Base-by-base conservation (phyloP, 1,140 invertebrate species). In the Metopolophium dirhodum region DNA sequence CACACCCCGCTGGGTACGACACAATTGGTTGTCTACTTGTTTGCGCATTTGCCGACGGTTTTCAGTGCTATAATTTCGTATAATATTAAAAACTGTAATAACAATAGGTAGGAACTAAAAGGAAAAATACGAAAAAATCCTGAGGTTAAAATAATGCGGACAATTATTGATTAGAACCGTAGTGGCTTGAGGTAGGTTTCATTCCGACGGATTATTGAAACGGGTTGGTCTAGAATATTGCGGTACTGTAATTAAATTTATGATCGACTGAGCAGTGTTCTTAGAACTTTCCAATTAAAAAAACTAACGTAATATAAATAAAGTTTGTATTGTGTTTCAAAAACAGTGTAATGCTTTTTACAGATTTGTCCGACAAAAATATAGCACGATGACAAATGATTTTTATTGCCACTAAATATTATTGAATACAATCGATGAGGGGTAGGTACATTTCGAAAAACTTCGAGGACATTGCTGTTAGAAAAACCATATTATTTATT, bases 231-330 rank as follows among this genome's bases (percentile, higher is more conserved):
- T 18, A 47, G 45, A 47, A 49, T 83, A 85, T 49, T 49, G 86
- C 45, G 23, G 18, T 22, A 18, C 20, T 87, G 45, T 87, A 87
- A 87, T 87, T 87, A 87, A 49, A 49, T 87, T 87, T 51, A 87
- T 30, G 20, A 49, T 47, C 86, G 30, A 51, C 45, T 2, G 86
- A 18, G 41, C 41, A 41, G 30, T 23, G 37, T 85, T 26, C 83
- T 85, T 11, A 45, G 83, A 45, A 85, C 37, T 85, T 85, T 85
- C 9, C 83, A 85, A 85, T 85, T 85, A 85, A 85, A 85, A 85
- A 83, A 85, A 85, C 37, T 45, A 41, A 41, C 8, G 9, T 45
- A 85, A 85, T 45, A 85, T 45, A 85, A 85, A 41, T 14, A 85
- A 85, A 26, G 83, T 85, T 85, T 85, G 3, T 37, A 20, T 51